Percentiles rank a stretch among this genome's conserved stretches.
Evolutionary conservation across 2,113 vertebrate species (phyloP).

Genomic region (Sinosuthora webbiana): DNA sequence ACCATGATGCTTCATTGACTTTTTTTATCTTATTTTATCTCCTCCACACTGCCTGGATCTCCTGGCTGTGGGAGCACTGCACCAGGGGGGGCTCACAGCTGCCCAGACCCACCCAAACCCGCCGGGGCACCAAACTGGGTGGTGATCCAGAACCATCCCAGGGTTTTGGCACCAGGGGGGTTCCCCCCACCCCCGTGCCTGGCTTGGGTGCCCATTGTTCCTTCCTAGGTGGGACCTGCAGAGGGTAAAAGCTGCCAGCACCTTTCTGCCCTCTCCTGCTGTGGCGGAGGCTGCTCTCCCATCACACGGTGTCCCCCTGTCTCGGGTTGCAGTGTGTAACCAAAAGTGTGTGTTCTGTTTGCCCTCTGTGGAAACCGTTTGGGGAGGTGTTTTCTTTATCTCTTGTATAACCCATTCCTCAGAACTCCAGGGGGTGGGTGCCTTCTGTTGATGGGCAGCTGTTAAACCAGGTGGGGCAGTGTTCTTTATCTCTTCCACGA

Average conservation of each 20-base stretch:
- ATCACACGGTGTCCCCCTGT: not conserved
- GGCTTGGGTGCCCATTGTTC: not conserved
- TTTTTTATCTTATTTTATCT: not conserved
- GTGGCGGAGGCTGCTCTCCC: not conserved
- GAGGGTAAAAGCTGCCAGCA: not conserved
- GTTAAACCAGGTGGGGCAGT: no score
- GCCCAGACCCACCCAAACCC: not conserved
- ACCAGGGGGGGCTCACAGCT: rapidly evolving
- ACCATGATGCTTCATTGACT: not conserved
- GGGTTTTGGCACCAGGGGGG: not conserved
- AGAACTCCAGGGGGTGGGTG: no score
- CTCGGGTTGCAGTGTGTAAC: no score
- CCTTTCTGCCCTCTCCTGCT: not conserved
- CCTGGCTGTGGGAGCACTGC: not conserved
- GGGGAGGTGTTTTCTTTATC: no score
- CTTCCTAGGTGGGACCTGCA: not conserved
- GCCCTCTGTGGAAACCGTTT: no score
- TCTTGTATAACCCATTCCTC: no score
- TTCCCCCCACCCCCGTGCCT: not conserved
- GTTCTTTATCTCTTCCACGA: no score
- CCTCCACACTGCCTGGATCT: not conserved
- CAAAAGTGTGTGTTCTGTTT: no score
- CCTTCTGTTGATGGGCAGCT: no score
- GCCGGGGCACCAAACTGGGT: rapidly evolving
- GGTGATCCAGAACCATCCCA: not conserved